Percentiles rank a stretch among this genome's conserved stretches.
Evolutionary conservation across 2,888 invertebrate genomes (phyloP).

Genomic region (Anagyrus pseudococci): DNA sequence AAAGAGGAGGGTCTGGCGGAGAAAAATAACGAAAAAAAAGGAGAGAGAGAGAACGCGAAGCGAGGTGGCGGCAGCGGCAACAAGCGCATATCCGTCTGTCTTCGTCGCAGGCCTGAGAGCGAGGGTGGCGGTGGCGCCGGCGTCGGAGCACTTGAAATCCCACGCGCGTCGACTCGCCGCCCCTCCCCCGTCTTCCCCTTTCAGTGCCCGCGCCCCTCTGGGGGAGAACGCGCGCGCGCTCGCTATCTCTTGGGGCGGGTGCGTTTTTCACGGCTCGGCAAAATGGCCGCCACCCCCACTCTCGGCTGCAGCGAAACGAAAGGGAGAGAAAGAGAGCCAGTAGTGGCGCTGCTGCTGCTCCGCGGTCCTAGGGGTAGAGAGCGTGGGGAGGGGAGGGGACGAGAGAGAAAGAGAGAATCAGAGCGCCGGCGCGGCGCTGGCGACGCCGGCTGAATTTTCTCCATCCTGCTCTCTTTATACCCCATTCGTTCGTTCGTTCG

Average conservation of each 20-base stretch:
- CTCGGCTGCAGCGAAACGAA: conserved; percentile 25
- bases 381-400: conserved; percentile 23
- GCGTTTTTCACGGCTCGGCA: conserved; percentile 60
- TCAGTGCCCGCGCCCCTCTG: too few relatives aligned
- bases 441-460: conserved; percentile 59
- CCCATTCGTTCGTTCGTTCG: conserved; percentile 54
- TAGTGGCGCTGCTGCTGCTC: not conserved
- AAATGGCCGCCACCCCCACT: conserved; percentile 58
- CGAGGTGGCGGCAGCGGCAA: too few relatives aligned
- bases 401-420: conserved; percentile 23
- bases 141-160: conserved; percentile 34
- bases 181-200: conserved; percentile 33
- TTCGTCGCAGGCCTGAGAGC: conserved; percentile 20
- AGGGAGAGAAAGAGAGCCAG: conserved; percentile 34
- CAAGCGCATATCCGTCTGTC: too few relatives aligned
- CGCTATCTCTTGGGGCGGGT: conserved; percentile 56
- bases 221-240: conserved; percentile 42
- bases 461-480: conserved; percentile 59
- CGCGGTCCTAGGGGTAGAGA: not conserved
- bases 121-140: not conserved
- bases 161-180: conserved; percentile 42
- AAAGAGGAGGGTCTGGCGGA: too few relatives aligned
- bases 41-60: too few relatives aligned
- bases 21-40: too few relatives aligned
- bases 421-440: conserved; percentile 39